Base-by-base conservation (phyloP, 2,888 invertebrate species). In the Cerceris rybyensis region DNA sequence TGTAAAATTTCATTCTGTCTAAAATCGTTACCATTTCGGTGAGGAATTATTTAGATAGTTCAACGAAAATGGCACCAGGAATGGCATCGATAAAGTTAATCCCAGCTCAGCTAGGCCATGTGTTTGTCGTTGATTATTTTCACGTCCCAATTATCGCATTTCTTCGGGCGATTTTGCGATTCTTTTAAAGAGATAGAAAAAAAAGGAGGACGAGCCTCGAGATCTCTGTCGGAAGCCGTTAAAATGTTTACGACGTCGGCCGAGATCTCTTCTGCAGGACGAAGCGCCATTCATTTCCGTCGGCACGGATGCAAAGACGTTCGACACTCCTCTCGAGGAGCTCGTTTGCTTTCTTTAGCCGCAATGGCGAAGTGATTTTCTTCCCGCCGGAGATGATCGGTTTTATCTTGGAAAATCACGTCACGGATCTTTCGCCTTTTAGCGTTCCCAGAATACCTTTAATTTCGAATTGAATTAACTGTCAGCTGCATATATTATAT, bases 81-180 rank as follows among this genome's bases (percentile, higher is more conserved):
- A 49, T 14, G 49, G 43, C n/a, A 58, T 61, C 58, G 14, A 39
- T 28, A 28, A 28, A 28, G 28, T 28, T 28, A 28, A 28, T 4
- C 39, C 49, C 7, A 58, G 42, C 39, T 65, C 71, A 58, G 64
- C n/a, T 58, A 39, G 83, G 77, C 73, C 77, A 79, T 77, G 75
- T 81, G 81, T 52, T 57, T n/a, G 41, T 13, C 41, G 39, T 41
- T 70, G 78, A 82, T 83, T 84, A 84, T 82, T 80, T 83, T 80
- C 39, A 42, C 55, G 59, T 17, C 13, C 68, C 77, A 80, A 82
- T 84, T 81, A 81, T 50, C 66, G 60, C 28, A 6, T 39, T 43
- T 17, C 17, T 16, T 8, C 46, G 16, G 49, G 69, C 70, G 59
- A 60, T 67, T 13, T 9, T n/a, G 2, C 49, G 75, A 78, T 70